Base-by-base conservation (phyloP, 2,113 vertebrate species). In the Phrynosoma platyrhinos region DNA sequence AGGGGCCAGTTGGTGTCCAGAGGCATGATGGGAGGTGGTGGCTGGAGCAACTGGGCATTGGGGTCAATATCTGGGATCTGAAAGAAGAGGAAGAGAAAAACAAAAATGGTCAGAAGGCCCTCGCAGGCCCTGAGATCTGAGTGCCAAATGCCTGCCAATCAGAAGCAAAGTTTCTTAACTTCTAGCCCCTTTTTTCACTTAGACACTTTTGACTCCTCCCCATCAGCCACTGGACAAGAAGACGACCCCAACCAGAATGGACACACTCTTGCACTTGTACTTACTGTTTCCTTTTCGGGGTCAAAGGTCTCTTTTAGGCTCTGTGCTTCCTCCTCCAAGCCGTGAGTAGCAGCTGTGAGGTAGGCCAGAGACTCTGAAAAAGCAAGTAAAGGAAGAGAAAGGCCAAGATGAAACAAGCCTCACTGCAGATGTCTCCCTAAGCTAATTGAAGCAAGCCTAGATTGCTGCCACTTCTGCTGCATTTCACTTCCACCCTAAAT, bases 1-100 rank as follows among this genome's bases (percentile, higher is more conserved):
- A 99, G 94, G 0, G 99, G 99, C 99, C 99, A 99, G 93, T 99
- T 99, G 62, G 99, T 99, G 93, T 99, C 99, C 95, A 99, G 94
- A 4, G 99, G 99, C 98, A 99, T 98, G 95, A 99, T 97, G 83
- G 99, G 98, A 2, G 98, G 98, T 55, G 98, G 97, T 0, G 99
- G 98, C 97, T 99, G 98, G 88, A 99, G 97, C 91, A 99, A 94
- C 92, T 98, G 97, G 10, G 99, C 99, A 1, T 98, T 95, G 21
- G 96, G 96, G 89, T 99, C 98, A 14, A 99, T 97, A 83, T 99
- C 98, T 7, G 99, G 99, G 32, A 99, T 96, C 99, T 99, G 88
- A 62, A 16, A 20, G 5, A 55, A 12, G 42, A 62, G 3, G 32
- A 62, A 4, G 16, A 79, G 58, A 16, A 58, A 74, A 40, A 52